Conservation (phyloP, 2,888 invertebrate genomes). For the Poecilus cupreus region DNA sequence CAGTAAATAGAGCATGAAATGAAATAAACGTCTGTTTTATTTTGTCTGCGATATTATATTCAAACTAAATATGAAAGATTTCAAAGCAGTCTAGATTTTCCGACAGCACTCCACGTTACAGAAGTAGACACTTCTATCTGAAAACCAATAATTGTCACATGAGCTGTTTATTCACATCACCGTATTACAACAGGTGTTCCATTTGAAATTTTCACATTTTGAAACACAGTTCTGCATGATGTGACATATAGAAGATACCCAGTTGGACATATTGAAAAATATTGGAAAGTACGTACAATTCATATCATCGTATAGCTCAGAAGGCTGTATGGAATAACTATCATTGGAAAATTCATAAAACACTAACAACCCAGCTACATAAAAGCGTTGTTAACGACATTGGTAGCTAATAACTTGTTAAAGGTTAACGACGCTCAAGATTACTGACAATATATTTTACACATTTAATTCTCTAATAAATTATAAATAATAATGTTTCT, state of each 20-base stretch:
- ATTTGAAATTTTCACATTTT: conserved; percentile 26
- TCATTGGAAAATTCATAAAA: too few species aligned
- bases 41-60: too few species aligned
- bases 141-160: conserved; percentile 8
- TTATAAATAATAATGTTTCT: too few species aligned
- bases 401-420: too few species aligned
- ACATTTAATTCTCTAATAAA: too few species aligned
- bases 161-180: conserved; percentile 6
- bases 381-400: too few species aligned
- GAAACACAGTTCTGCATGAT: conserved; percentile 29
- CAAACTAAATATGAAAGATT: background rate
- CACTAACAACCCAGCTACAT: too few species aligned
- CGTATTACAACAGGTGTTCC: conserved; percentile 18
- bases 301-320: background rate
- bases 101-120: background rate
- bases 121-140: background rate
- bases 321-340: too few species aligned
- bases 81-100: background rate
- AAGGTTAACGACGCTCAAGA: too few species aligned
- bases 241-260: conserved; percentile 17
- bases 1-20: conserved; percentile 18
- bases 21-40: background rate
- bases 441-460: too few species aligned
- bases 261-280: conserved; percentile 9
- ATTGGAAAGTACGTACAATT: conserved; percentile 1